These are phyloP conservation scores for Lagria hirta DNA, from an alignment of 2,888 invertebrate genomes.

Conservation along the genomic window DNA sequence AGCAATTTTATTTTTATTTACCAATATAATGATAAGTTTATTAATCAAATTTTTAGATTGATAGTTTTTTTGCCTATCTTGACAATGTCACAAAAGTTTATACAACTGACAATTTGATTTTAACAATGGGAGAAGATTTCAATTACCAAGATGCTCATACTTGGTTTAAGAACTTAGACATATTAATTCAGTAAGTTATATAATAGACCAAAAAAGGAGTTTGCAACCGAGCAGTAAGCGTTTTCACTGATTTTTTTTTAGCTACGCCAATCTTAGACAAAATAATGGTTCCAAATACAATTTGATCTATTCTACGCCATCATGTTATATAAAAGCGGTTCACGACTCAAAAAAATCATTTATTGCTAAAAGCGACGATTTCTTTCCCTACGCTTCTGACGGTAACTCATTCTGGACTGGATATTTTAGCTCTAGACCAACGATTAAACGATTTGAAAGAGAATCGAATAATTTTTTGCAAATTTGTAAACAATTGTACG, in stretches of 20 bases:
- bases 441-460: constrained; percentile 76
- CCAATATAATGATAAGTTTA: not conserved
- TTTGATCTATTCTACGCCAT: constrained; percentile 82
- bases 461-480: constrained; percentile 75
- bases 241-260: constrained; percentile 5
- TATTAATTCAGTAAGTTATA: constrained; percentile 74
- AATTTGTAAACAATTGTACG: constrained; percentile 69
- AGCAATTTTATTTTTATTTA: too few relatives aligned
- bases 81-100: constrained; percentile 54
- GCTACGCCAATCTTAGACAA: constrained; percentile 23
- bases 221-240: constrained; percentile 57
- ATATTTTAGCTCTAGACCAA: constrained; percentile 83
- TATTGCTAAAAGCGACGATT: constrained; percentile 73
- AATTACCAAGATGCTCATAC: constrained; percentile 74
- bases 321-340: constrained; percentile 80
- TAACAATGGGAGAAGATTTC: constrained; percentile 94
- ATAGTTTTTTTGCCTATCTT: constrained; percentile 60
- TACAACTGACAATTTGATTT: constrained; percentile 71
- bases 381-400: constrained; percentile 89
- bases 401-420: constrained; percentile 93
- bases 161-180: constrained; percentile 88
- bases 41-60: constrained; percentile 54
- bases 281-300: constrained; percentile 52
- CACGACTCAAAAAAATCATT: constrained; percentile 55
- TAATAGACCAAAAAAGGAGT: constrained; percentile 35